These are phyloP conservation scores for Chlorops oryzae DNA, from an alignment of 1,140 invertebrate genomes.

Conservation along the genomic window DNA sequence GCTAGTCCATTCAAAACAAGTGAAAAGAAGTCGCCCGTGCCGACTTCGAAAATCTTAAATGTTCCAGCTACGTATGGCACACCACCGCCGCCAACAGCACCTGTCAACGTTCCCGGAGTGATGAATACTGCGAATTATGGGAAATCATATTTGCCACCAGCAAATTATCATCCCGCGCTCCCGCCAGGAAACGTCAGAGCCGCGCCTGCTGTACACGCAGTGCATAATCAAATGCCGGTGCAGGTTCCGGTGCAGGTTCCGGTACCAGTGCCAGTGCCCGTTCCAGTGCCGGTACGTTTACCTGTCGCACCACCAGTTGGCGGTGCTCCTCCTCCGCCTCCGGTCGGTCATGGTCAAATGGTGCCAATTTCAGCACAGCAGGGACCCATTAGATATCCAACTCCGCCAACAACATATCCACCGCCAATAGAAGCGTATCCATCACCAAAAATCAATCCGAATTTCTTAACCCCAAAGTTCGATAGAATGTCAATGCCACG, in stretches of 20 bases:
- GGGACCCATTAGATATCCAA: constrained; percentile 39
- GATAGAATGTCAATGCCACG: constrained; percentile 29
- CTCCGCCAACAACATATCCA: constrained; percentile 41
- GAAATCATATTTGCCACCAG: constrained; percentile 32
- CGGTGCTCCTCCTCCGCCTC: not conserved
- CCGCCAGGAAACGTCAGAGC: not conserved
- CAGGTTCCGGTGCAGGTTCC: constrained; percentile 9
- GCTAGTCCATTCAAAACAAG: constrained; percentile 30
- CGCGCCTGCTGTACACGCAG: constrained; percentile 22
- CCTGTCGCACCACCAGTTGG: not conserved
- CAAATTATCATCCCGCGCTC: constrained; percentile 33
- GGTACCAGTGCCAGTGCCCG: constrained; percentile 13
- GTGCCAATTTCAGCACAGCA: constrained; percentile 11
- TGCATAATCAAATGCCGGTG: constrained; percentile 3
- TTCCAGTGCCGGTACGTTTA: not conserved
- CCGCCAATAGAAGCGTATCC: constrained; percentile 45
- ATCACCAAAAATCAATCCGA: constrained; percentile 45
- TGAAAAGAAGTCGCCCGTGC: constrained; percentile 43
- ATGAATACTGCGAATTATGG: constrained; percentile 9
- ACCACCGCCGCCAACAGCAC: constrained; percentile 18
- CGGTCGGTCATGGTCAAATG: too few relatives aligned
- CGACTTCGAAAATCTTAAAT: constrained; percentile 42
- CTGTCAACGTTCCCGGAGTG: constrained; percentile 1
- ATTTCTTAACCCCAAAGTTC: constrained; percentile 44
- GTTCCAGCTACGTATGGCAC: constrained; percentile 40